Conservation (phyloP, 2,888 invertebrate species). For the Acrobasis consociella region DNA sequence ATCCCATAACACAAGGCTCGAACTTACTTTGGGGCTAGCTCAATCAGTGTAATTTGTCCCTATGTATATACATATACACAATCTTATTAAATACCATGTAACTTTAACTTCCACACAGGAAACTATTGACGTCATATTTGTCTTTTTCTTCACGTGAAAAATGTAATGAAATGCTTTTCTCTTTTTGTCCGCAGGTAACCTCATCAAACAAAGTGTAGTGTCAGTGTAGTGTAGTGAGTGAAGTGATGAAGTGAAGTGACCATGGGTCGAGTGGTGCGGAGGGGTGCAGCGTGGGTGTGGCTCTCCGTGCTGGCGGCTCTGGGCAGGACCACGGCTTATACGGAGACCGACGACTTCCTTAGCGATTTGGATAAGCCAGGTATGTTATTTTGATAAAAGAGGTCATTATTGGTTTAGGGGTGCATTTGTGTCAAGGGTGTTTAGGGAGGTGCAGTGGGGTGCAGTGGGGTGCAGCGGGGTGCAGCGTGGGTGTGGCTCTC, state of each 20-base stretch:
- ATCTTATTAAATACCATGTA: no score
- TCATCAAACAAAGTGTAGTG: slow-evolving; percentile 33
- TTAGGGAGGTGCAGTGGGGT: no score
- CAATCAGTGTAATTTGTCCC: no score
- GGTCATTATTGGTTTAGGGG: no score
- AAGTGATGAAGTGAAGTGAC: slow-evolving; percentile 51
- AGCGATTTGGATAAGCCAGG: slow-evolving; percentile 85
- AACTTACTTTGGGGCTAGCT: no score
- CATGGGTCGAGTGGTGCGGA: slow-evolving; percentile 40
- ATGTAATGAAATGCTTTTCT: slow-evolving; percentile 1
- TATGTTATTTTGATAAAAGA: slow-evolving; percentile 42
- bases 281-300: slow-evolving; percentile 69
- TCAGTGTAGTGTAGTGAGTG: slow-evolving; percentile 40
- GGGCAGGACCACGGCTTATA: slow-evolving; percentile 73
- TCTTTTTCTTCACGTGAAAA: no score
- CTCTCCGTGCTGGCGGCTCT: slow-evolving; percentile 70
- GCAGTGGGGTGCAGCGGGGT: slow-evolving; percentile 42
- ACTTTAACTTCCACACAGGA: no score
- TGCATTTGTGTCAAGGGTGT: no score
- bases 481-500: slow-evolving; percentile 74
- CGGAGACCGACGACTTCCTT: slow-evolving; percentile 82
- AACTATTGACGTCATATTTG: no score
- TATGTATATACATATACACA: no score
- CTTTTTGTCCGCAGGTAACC: slow-evolving; percentile 46
- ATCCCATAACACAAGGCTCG: no score